Evolutionary conservation across 30 jellyfish, hydroid and myxozoan species (phyloP), one percentile per base, ranked within the genome.

Genomic region (Nemopilema nomurai): DNA sequence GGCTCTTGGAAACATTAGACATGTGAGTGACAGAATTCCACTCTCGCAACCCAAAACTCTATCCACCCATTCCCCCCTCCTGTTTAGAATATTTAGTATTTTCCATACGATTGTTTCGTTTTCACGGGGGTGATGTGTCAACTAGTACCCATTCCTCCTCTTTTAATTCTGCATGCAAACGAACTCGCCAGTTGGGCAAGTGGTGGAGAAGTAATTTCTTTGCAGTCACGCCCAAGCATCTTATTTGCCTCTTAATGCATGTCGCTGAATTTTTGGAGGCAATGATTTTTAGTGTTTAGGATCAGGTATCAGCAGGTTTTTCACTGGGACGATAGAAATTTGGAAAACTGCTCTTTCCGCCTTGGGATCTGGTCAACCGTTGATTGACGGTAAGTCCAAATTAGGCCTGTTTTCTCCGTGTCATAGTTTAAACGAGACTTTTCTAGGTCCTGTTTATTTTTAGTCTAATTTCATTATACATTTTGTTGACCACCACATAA

Each of bases 171-270:
- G 92, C 92, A 72, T 83, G 92, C 87, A 73, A 79, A 84, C 93
- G 93, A 77, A 17, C 62, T 72, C 41, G 89, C 33, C 41, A 53
- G 80, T 79, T 29, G 51, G 83, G 83, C 50, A 49, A 28, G 81
- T 50, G 31, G 89, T 67, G 23, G 84, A 57, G 66, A 53, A 74
- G 83, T 16, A 62, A 57, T 31, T 67, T 8, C 77, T 68, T 64
- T 64, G 77, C 19, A 18, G 93, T 65, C 93, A 84, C 93, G 93
- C 93, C 93, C 93, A 72, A 72, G 83, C 83, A 26, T 53, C n/a
- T 50, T 74, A 22, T 28, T 62, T 73, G 66, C 67, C 16, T 78
- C 24, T 53, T 24, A 26, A 67, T 76, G 89, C 51, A 73, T 83
- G 93, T 53, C 20, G 65, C 4, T 73, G 28, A 79, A 16, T 28